Base-by-base conservation (phyloP, 2,797 vertebrate genomes). In the Pseudochaenichthys georgianus region DNA sequence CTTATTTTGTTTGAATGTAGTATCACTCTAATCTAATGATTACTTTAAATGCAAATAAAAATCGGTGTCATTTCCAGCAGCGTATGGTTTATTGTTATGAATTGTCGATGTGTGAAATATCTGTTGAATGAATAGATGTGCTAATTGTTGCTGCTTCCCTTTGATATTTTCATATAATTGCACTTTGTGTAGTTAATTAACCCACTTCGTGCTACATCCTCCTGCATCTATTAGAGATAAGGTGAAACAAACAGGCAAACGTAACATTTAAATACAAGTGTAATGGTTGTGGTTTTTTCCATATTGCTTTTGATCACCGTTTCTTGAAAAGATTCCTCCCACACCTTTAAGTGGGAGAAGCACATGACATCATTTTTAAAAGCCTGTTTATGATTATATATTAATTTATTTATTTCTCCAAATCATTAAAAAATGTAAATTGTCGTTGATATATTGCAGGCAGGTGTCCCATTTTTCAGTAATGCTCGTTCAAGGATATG, bases 401-500 rank as follows among this genome's bases (percentile, higher is more conserved):
- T 70, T 19, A 0, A 51, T 43, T 46, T 5, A 51, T 68, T 68
- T 52, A 46, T 71, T 38, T 80, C 46, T 13, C 19, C 7, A 19
- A 13, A 3, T 43, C 2, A 11, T 55, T 64, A 68, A 11, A 51
- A 70, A 17, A 48, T 70, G 47, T 45, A 64, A 64, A 70, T 66
- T 57, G 58, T 77, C 53, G 16, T 2, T 28, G 47, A 60, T 61
- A 68, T 43, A 70, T 31, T 57, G 65, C 12, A 61, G 45, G 48
- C 75, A 78, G 73, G 64, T 79, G 64, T 77, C 48, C 46, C 64
- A 68, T 76, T 80, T 75, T 23, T 77, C 51, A 64, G 55, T 57
- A 17, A 19, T 3, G 64, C 42, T 72, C 17, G 13, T 41, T 31
- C 54, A 63, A 62, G 34, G 66, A 42, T 59, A 0, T 76, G 50